Percentiles rank a stretch among this genome's conserved stretches.
Conservation (phyloP, 2,113 vertebrate species). For the Murina feae region DNA sequence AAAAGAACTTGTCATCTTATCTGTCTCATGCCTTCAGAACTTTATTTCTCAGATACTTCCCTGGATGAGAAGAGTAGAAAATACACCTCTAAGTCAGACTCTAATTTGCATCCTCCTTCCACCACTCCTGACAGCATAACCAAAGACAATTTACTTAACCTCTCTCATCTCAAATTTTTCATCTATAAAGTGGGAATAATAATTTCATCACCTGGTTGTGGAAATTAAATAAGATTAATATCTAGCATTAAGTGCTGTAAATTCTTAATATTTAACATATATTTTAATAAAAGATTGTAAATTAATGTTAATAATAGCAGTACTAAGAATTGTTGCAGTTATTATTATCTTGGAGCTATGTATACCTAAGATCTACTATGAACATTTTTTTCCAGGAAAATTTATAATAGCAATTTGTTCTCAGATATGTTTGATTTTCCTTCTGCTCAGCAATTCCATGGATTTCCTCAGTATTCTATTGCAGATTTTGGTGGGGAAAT, state of each 20-base stretch:
- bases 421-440: neutral
- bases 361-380: neutral
- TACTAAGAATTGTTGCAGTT: neutral
- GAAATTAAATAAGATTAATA: neutral
- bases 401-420: neutral
- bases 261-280: conserved; percentile 29
- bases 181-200: neutral
- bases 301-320: neutral
- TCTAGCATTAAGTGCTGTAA: neutral
- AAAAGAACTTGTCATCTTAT: neutral
- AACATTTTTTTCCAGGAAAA: neutral
- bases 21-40: neutral
- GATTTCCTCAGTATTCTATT: neutral
- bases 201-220: neutral
- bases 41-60: neutral
- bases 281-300: neutral
- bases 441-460: neutral
- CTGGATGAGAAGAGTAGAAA: neutral
- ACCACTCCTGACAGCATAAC: neutral
- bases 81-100: neutral
- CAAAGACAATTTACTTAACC: neutral
- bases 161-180: neutral
- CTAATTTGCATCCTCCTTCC: neutral
- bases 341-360: neutral
- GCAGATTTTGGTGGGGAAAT: neutral